Evolutionary conservation across 53 echinoderm and acorn worm genomes (phyloP).

Genomic region (Zoroaster sp.): DNA sequence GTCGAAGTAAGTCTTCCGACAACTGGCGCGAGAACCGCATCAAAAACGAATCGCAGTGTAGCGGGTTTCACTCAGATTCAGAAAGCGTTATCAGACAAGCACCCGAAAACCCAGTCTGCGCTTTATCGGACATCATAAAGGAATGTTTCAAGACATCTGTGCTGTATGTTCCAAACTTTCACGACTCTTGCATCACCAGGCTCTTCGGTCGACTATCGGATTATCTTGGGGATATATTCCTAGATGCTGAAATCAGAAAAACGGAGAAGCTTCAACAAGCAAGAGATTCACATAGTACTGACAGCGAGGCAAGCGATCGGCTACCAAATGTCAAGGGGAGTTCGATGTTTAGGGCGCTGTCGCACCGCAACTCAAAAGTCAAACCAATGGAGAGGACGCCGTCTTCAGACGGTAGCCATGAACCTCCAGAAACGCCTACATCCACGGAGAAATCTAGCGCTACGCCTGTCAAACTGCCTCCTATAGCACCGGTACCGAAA

Average conservation of each 20-base stretch:
- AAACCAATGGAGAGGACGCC: neutral
- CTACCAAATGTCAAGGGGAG: slow-evolving; percentile 9
- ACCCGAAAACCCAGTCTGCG: neutral
- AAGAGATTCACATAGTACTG: slow-evolving; percentile 14
- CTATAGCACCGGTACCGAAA: slow-evolving; percentile 4
- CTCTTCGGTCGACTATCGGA: slow-evolving; percentile 79
- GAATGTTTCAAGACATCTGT: slow-evolving; percentile 62
- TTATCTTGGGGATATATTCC: slow-evolving; percentile 78
- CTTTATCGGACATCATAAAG: slow-evolving; percentile 64
- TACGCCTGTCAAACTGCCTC: slow-evolving; percentile 58
- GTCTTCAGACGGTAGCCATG: slow-evolving; percentile 33
- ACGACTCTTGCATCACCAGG: slow-evolving; percentile 86
- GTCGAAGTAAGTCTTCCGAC: slow-evolving; percentile 48
- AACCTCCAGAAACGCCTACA: slow-evolving; percentile 61
- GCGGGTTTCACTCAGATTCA: slow-evolving; percentile 75
- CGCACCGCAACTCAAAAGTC: neutral
- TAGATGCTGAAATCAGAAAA: slow-evolving; percentile 70
- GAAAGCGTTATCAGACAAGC: slow-evolving; percentile 44
- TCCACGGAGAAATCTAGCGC: slow-evolving; percentile 45
- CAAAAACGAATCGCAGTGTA: slow-evolving; percentile 64
- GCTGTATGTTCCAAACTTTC: slow-evolving; percentile 74
- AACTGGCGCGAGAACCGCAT: neutral
- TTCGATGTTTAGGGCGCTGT: slow-evolving; percentile 35
- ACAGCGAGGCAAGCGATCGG: slow-evolving; percentile 18
- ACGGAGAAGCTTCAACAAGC: slow-evolving; percentile 13